Base-by-base conservation (phyloP, 1,140 invertebrate genomes). In the Melipona quadrifasciata region DNA sequence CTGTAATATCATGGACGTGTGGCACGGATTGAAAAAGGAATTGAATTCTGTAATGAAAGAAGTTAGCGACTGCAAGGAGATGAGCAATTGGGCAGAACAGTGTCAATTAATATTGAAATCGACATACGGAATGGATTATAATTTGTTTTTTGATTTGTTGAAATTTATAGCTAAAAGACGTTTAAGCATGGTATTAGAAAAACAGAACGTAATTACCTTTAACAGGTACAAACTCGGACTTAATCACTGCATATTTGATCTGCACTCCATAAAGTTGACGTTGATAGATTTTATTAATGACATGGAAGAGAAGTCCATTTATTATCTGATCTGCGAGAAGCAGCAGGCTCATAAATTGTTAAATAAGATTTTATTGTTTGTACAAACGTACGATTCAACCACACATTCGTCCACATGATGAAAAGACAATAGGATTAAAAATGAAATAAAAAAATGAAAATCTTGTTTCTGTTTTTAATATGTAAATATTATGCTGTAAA, bases 81-180 rank as follows among this genome's bases (percentile, higher is more conserved):
- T 96, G 95, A 96, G 96, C 57, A 96, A 97, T 86, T 98, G 96
- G 96, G 90, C 94, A 55, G 94, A 95, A 53, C 97, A 98, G 87
- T 98, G 97, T 93, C 97, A 99, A 94, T 87, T 97, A 5, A 96
- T 99, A 93, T 94, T 99, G 61, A 97, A 97, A 94, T 96, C 97
- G 34, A 96, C 96, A 31, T 97, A 97, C 95, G 98, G 98, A 68
- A 97, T 99, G 92, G 96, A 99, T 94, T 97, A 96, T 94, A 89
- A 92, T 74, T 96, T 97, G 79, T 98, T 98, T 94, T 95, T 96
- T 78, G 92, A 96, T 67, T 96, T 98, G 90, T 90, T 98, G 71
- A 93, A 95, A 76, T 96, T 95, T 86, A 97, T 98, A 90, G 95
- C 95, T 34, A 81, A 93, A 61, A 95, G 93, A 89, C 93, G 97